phyloP scores from a whole-genome alignment of 2,113 vertebrate species.

The Upupa epops region DNA sequence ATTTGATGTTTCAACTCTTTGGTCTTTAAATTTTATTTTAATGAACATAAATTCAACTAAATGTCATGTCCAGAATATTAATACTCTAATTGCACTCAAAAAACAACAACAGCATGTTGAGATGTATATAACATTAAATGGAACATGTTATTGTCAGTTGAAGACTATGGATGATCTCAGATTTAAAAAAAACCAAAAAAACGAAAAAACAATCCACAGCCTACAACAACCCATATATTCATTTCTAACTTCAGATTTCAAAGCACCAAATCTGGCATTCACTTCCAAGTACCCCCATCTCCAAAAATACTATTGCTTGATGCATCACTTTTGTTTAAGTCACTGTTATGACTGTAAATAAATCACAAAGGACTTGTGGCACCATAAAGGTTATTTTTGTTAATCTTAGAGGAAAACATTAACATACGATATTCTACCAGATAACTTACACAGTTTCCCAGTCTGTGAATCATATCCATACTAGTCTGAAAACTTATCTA shows the following conservation, averaged over 20 bases:
- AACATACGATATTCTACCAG: slow-evolving; percentile 61
- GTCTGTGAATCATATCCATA: neutral
- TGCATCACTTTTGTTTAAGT: slow-evolving; percentile 73
- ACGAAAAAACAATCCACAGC: neutral
- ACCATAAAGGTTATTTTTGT: slow-evolving; percentile 74
- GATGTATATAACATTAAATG: slow-evolving; percentile 48
- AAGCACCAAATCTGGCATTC: neutral
- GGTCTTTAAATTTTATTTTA: slow-evolving; percentile 57
- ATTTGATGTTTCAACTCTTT: slow-evolving; percentile 14
- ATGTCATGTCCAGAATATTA: slow-evolving; percentile 38
- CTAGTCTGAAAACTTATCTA: neutral
- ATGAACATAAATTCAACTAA: slow-evolving; percentile 46
- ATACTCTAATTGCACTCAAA: slow-evolving; percentile 34
- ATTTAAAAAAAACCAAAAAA: neutral
- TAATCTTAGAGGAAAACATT: slow-evolving; percentile 74
- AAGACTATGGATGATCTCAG: neutral
- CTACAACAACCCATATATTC: neutral
- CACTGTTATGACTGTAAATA: slow-evolving; percentile 83
- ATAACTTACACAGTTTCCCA: slow-evolving; percentile 24
- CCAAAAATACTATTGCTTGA: slow-evolving; percentile 31
- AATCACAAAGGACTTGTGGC: slow-evolving; percentile 70
- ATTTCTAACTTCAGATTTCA: neutral
- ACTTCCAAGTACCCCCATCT: neutral
- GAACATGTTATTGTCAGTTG: slow-evolving; percentile 26
- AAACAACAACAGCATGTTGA: slow-evolving; percentile 30